phyloP scores from a whole-genome alignment of 2,888 invertebrate genomes.

The Leuctra nigra region DNA sequence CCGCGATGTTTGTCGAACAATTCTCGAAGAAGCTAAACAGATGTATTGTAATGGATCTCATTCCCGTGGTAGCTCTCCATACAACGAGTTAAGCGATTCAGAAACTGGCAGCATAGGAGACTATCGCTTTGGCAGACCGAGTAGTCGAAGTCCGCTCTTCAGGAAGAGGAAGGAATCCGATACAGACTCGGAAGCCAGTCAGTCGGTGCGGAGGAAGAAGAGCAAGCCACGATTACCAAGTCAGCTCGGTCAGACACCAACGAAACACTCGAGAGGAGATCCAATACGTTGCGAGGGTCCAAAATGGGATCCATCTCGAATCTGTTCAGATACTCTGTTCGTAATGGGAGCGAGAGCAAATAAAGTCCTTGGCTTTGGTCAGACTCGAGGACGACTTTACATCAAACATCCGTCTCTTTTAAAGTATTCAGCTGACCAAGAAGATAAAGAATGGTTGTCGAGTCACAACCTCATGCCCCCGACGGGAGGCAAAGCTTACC shows the following conservation, averaged over 20 bases:
- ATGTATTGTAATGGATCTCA: slow-evolving; percentile 52
- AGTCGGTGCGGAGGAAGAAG: slow-evolving; percentile 36
- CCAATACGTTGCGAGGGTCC: slow-evolving; percentile 47
- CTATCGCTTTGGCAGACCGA: slow-evolving; percentile 40
- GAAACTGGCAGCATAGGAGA: slow-evolving; percentile 48
- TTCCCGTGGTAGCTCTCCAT: slow-evolving; percentile 45
- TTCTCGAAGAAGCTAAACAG: slow-evolving; percentile 70
- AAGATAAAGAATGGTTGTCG: slow-evolving; percentile 75
- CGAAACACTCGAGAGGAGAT: slow-evolving; percentile 35
- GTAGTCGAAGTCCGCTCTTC: slow-evolving; percentile 47
- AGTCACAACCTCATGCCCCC: slow-evolving; percentile 68
- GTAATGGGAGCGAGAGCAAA: slow-evolving; percentile 70
- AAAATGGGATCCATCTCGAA: slow-evolving; percentile 68
- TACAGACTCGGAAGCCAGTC: slow-evolving; percentile 53
- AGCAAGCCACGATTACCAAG: slow-evolving; percentile 24
- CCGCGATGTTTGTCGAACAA: slow-evolving; percentile 64
- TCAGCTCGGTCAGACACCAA: slow-evolving; percentile 14
- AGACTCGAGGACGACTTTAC: slow-evolving; percentile 66
- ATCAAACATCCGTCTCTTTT: slow-evolving; percentile 70
- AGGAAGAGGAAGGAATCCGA: slow-evolving; percentile 60
- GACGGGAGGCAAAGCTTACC: slow-evolving; percentile 71
- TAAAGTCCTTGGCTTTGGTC: slow-evolving; percentile 66
- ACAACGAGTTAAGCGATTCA: slow-evolving; percentile 47
- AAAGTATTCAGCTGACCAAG: slow-evolving; percentile 70
- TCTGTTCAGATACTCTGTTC: slow-evolving; percentile 65